A percentile compares a stretch with the other conserved stretches of the same genome.
Evolutionary conservation across 2,888 invertebrate species (phyloP).

Genomic region (Calameuta filiformis): DNA sequence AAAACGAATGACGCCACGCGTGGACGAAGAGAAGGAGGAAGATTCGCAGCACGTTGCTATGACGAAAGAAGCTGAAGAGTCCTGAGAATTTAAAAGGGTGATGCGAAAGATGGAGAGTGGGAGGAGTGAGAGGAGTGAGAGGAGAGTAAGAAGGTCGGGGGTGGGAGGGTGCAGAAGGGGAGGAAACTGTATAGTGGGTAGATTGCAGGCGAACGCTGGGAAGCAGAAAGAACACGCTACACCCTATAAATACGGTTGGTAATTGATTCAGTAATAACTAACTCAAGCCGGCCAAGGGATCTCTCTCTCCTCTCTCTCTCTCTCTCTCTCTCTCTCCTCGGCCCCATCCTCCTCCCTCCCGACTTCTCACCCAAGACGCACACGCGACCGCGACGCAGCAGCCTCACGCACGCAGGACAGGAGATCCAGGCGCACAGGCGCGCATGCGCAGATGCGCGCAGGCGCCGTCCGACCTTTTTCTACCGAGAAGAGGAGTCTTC

Average conservation of each 20-base stretch:
- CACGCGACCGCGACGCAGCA: no score
- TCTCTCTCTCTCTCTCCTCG: conserved; percentile 19
- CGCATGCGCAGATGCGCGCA: no score
- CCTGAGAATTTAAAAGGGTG: not conserved
- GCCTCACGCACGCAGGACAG: no score
- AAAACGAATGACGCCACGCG: conserved; percentile 3
- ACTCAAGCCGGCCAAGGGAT: conserved; percentile 48
- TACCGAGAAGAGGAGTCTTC: no score
- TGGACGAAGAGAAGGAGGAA: conserved; percentile 8
- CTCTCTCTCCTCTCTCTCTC: conserved; percentile 11
- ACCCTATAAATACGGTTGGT: conserved; percentile 62
- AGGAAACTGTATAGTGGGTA: not conserved
- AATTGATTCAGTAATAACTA: conserved; percentile 65
- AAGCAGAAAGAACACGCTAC: conserved; percentile 53
- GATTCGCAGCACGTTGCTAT: conserved; percentile 13
- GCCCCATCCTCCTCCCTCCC: conserved; percentile 16
- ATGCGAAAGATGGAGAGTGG: conserved; percentile 11
- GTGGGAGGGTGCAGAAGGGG: conserved; percentile 22
- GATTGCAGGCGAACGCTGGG: conserved; percentile 10
- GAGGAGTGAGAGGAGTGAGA: conserved; percentile 13
- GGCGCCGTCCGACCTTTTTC: no score
- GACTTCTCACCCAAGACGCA: conserved; percentile 4
- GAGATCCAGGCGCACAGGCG: no score
- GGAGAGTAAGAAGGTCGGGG: conserved; percentile 18
- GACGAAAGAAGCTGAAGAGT: conserved; percentile 5